A percentile compares a stretch with the other conserved stretches of the same genome.
phyloP scores from a whole-genome alignment of 2,113 vertebrate species.

The Notarius quadriscutis region DNA sequence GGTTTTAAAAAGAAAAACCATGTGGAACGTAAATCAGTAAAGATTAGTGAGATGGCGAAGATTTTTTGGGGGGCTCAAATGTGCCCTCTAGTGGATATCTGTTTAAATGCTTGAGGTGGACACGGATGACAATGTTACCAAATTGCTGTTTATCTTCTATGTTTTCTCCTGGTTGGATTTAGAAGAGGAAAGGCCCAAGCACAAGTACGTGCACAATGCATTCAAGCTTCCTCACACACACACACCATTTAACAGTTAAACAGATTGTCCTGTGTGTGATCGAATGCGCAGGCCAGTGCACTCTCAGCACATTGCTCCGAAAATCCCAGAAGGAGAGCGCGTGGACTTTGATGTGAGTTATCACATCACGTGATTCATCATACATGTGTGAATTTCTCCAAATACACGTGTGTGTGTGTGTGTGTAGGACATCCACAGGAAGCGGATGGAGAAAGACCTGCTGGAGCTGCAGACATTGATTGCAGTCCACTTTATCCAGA shows the following conservation, averaged over 20 bases:
- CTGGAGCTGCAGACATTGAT: slow-evolving; percentile 95
- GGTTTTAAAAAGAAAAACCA: too few species aligned
- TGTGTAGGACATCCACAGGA: slow-evolving; percentile 94
- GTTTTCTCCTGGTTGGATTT: background rate
- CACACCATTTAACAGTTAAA: background rate
- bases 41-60: too few species aligned
- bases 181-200: background rate
- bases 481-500: slow-evolving; percentile 90
- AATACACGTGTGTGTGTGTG: background rate
- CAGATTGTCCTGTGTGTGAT: background rate
- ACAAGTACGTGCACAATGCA: background rate
- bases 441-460: slow-evolving; percentile 96
- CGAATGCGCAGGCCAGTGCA: slow-evolving; percentile 62
- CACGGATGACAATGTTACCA: background rate
- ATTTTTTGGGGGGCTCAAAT: background rate
- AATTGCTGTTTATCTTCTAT: background rate
- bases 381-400: background rate
- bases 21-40: background rate
- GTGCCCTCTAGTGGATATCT: background rate
- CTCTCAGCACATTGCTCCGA: slow-evolving; percentile 71
- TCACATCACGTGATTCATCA: background rate
- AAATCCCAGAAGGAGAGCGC: slow-evolving; percentile 78
- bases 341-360: slow-evolving; percentile 77
- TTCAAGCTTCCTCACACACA: background rate
- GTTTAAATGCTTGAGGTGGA: background rate